Conservation (phyloP, 1,140 invertebrate genomes). For the Trigoniulus corallinus region DNA sequence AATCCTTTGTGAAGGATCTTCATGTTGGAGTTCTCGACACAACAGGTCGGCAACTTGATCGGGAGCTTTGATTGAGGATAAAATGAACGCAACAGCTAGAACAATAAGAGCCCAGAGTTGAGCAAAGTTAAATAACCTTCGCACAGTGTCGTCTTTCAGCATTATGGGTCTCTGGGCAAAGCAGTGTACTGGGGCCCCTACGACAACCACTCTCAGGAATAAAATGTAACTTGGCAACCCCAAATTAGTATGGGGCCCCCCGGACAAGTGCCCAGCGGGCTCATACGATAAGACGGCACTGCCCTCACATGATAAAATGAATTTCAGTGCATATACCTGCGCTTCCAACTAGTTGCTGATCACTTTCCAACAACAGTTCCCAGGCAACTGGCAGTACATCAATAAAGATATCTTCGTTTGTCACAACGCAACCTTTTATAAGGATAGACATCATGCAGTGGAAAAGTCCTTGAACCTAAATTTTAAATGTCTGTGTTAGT, state of each 20-base stretch:
- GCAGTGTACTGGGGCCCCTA: too few relatives aligned
- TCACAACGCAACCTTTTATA: constrained; percentile 78
- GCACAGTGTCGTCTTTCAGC: too few relatives aligned
- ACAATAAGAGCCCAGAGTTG: constrained; percentile 31
- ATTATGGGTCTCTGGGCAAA: too few relatives aligned
- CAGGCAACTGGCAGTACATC: constrained; percentile 80
- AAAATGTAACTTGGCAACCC: too few relatives aligned
- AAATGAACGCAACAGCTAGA: constrained; percentile 76
- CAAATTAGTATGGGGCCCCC: too few relatives aligned
- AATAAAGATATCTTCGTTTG: constrained; percentile 71
- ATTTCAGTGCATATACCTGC: constrained; percentile 55
- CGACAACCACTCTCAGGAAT: too few relatives aligned
- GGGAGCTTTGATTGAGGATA: constrained; percentile 76
- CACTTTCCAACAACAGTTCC: constrained; percentile 73
- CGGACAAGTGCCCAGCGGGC: too few relatives aligned
- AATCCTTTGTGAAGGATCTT: constrained; percentile 54
- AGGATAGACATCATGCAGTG: constrained; percentile 75
- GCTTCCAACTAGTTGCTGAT: constrained; percentile 33
- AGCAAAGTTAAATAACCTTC: too few relatives aligned
- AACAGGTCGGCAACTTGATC: constrained; percentile 73
- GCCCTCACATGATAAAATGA: constrained; percentile 82
- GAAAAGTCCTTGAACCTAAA: constrained; percentile 61
- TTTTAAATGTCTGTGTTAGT: constrained; percentile 1
- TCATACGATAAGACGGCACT: too few relatives aligned
- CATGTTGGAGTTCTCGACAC: constrained; percentile 64